Percentiles rank a stretch among this genome's conserved stretches.
These are phyloP conservation scores for Ips typographus DNA, from an alignment of 1,140 invertebrate species.

Conservation along the genomic window DNA sequence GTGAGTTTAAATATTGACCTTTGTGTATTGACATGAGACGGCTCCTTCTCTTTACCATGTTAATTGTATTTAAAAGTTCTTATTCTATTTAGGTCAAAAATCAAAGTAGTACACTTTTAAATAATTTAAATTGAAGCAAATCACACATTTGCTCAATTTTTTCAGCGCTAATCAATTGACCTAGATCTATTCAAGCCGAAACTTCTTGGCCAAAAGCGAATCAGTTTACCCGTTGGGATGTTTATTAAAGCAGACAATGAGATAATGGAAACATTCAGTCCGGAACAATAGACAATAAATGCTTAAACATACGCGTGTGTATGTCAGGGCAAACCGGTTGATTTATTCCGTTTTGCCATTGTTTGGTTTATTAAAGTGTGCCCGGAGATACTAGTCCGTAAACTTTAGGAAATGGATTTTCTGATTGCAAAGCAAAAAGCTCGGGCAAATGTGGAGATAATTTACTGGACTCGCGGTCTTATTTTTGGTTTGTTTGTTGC, in stretches of 20 bases:
- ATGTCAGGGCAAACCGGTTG: constrained; percentile 25
- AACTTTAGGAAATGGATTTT: constrained; percentile 1
- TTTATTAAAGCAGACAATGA: constrained; percentile 33
- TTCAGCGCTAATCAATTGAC: neutral
- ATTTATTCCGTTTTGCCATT: constrained; percentile 23
- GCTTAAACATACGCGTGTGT: constrained; percentile 33
- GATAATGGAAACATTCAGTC: constrained; percentile 33
- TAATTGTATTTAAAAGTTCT: constrained; percentile 4
- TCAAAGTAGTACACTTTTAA: no score
- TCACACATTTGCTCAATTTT: neutral
- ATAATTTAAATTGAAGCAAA: neutral
- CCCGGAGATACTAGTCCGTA: neutral
- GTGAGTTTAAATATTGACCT: constrained; percentile 20
- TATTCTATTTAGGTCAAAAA: no score
- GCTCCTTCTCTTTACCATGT: neutral
- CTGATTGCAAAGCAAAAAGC: no score
- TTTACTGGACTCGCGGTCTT: no score
- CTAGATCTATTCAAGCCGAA: neutral
- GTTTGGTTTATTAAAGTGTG: constrained; percentile 21
- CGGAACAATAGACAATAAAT: constrained; percentile 28
- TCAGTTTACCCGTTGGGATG: constrained; percentile 16
- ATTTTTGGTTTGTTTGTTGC: no score
- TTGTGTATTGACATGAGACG: constrained; percentile 5
- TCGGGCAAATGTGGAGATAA: no score
- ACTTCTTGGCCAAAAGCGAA: neutral